Evolutionary conservation across 2,797 vertebrate species (phyloP).

Genomic region (Takifugu ocellatus): DNA sequence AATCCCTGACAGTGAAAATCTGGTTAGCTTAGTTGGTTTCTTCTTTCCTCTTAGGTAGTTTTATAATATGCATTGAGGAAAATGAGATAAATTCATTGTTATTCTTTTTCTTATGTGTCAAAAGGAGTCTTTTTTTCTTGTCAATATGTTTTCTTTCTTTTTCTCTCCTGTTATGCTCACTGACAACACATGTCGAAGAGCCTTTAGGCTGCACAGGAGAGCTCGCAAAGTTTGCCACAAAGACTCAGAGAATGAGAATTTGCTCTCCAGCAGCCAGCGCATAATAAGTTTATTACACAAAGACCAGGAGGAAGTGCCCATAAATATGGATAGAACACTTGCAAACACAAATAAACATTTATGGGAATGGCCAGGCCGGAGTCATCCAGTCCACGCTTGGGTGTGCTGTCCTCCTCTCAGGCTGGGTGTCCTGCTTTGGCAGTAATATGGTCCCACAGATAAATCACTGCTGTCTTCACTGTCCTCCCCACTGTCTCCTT

Average conservation of each 20-base stretch:
- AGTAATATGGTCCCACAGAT: constrained; percentile 29
- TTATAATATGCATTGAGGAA: no score
- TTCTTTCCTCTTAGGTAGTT: no score
- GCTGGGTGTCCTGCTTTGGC: constrained; percentile 34
- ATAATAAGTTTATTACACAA: constrained; percentile 55
- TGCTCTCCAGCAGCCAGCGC: constrained; percentile 24
- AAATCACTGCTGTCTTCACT: constrained; percentile 29
- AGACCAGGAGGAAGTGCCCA: constrained; percentile 27
- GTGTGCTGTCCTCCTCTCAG: constrained; percentile 29
- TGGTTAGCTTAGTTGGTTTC: background rate
- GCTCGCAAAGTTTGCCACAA: constrained; percentile 55
- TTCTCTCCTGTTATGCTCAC: constrained; percentile 35
- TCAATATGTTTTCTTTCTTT: constrained; percentile 14
- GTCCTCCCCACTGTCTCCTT: constrained; percentile 33
- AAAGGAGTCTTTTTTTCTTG: constrained; percentile 26
- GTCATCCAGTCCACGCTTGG: constrained; percentile 3
- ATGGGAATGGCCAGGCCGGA: constrained; percentile 13
- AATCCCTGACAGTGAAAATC: constrained; percentile 17
- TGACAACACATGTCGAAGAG: constrained; percentile 53
- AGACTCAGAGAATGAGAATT: constrained; percentile 30
- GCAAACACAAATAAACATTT: constrained; percentile 31
- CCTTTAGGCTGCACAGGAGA: constrained; percentile 31
- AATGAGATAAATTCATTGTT: background rate
- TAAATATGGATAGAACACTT: constrained; percentile 48
- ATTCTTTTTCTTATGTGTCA: constrained; percentile 14